phyloP scores from a whole-genome alignment of 2,888 invertebrate genomes.

The Callyntrura guangdongensis region DNA sequence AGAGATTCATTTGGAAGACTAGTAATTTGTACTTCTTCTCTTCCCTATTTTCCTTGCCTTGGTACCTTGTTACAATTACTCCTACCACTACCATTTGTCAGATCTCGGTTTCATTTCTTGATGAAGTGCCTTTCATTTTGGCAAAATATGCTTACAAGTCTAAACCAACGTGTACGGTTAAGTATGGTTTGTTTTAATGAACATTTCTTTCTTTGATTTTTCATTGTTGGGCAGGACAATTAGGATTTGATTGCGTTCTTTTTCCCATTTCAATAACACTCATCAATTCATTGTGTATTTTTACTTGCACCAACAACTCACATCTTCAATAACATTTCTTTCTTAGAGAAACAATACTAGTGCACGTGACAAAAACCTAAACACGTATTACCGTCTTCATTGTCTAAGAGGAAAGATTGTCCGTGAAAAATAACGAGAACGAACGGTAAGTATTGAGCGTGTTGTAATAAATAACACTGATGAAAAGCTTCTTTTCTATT shows the following conservation, averaged over 20 bases:
- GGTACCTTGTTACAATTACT: not conserved
- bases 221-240: conserved; percentile 1
- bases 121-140: not conserved
- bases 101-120: not conserved
- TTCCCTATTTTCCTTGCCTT: no score
- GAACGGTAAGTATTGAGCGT: no score
- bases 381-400: not conserved
- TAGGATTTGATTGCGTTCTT: not conserved
- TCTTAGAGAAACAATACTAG: not conserved
- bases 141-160: not conserved
- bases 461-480: not conserved
- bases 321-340: not conserved
- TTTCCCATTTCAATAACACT: not conserved
- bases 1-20: no score
- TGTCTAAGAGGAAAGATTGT: no score
- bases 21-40: no score
- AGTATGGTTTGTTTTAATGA: not conserved
- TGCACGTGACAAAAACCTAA: conserved; percentile 11
- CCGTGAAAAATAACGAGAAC: no score
- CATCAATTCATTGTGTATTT: conserved; percentile 6
- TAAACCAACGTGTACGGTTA: not conserved
- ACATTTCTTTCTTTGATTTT: conserved; percentile 6
- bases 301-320: not conserved
- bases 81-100: not conserved
- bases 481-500: not conserved